Evolutionary conservation across 2,888 invertebrate species (phyloP).

Genomic region (Diabrotica balteata): DNA sequence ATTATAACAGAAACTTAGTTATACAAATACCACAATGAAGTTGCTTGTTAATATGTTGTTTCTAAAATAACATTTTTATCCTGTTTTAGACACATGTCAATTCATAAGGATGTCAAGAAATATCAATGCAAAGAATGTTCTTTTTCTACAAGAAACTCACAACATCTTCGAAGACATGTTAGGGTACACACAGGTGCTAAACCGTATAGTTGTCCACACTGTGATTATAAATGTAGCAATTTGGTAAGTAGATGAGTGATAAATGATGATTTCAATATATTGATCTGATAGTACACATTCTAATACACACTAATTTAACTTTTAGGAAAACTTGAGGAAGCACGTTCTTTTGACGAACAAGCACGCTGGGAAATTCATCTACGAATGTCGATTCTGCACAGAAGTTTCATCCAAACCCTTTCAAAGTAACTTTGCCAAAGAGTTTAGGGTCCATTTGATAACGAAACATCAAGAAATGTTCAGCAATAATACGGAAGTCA

Average conservation of each 20-base stretch:
- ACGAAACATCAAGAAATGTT: constrained; percentile 65
- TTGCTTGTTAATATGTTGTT: too few relatives aligned
- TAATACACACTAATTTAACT: constrained; percentile 38
- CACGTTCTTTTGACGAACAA: constrained; percentile 81
- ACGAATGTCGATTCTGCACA: constrained; percentile 76
- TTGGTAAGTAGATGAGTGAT: constrained; percentile 65
- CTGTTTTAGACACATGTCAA: constrained; percentile 67
- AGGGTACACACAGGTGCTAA: constrained; percentile 81
- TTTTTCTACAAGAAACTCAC: constrained; percentile 71
- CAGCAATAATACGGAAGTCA: constrained; percentile 62
- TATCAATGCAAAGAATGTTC: constrained; percentile 73
- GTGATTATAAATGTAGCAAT: constrained; percentile 78
- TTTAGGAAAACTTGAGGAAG: constrained; percentile 85
- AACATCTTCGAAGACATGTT: constrained; percentile 80
- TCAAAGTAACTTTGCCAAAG: constrained; percentile 71
- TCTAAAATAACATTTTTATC: neutral
- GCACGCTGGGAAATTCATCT: constrained; percentile 80
- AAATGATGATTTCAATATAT: neutral
- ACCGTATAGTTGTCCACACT: constrained; percentile 87
- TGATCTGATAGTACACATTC: neutral
- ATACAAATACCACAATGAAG: too few relatives aligned
- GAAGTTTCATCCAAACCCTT: constrained; percentile 51
- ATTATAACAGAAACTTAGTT: too few relatives aligned
- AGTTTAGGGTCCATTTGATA: constrained; percentile 72
- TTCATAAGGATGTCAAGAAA: constrained; percentile 64